phyloP scores from a whole-genome alignment of 2,797 vertebrate species.

The Avahi laniger region DNA sequence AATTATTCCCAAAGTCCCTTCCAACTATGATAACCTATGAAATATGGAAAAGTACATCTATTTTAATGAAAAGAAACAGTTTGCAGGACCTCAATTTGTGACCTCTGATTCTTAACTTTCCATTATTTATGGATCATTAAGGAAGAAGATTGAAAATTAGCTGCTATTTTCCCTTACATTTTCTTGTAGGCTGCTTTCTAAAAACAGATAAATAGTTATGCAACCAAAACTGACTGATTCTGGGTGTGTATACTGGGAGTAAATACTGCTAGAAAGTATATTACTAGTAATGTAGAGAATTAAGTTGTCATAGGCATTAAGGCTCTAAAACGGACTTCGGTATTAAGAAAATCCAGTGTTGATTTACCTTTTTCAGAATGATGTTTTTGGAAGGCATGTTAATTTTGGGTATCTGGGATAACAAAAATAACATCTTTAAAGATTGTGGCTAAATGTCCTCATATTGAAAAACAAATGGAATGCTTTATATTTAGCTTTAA shows the following conservation, averaged over 20 bases:
- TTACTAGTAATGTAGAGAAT: slow-evolving; percentile 38
- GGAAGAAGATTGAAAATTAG: slow-evolving; percentile 11
- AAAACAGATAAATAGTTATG: neutral
- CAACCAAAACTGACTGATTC: neutral
- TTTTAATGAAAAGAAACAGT: slow-evolving; percentile 24
- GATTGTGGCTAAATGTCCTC: slow-evolving; percentile 20
- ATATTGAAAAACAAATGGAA: neutral
- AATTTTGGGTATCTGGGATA: neutral
- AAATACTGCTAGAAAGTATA: neutral
- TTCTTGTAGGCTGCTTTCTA: slow-evolving; percentile 42
- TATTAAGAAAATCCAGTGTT: neutral
- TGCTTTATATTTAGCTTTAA: slow-evolving; percentile 30
- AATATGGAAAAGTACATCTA: neutral
- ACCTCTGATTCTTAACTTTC: slow-evolving; percentile 14
- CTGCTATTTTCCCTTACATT: neutral
- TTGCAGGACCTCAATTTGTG: neutral
- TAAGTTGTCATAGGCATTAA: neutral
- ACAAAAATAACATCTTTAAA: slow-evolving; percentile 23
- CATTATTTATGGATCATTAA: neutral
- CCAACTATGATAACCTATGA: neutral
- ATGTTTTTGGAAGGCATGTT: slow-evolving; percentile 35
- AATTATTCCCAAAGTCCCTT: neutral
- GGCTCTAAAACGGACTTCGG: neutral
- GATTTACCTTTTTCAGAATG: neutral
- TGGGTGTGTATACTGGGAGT: neutral